Percentiles rank a stretch among this genome's conserved stretches.
These are phyloP conservation scores for Conus ventricosus DNA, from an alignment of 1,140 invertebrate genomes.

Conservation along the genomic window DNA sequence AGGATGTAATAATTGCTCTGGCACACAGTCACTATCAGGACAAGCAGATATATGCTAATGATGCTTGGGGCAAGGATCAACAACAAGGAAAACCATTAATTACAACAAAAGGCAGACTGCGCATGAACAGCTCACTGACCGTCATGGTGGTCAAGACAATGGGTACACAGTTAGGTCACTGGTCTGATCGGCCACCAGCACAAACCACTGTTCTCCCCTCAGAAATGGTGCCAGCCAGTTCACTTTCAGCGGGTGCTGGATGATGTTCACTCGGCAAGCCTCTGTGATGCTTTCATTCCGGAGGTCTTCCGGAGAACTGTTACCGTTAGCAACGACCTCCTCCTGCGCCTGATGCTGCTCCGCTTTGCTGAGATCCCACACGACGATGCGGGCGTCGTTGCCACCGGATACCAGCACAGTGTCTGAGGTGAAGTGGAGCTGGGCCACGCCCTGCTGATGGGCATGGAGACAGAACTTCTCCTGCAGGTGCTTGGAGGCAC, in stretches of 20 bases:
- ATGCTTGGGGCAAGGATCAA: too few relatives aligned
- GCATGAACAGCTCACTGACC: too few relatives aligned
- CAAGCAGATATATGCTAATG: too few relatives aligned
- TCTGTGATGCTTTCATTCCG: slow-evolving; percentile 50
- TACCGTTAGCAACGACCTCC: slow-evolving; percentile 40
- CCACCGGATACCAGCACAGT: slow-evolving; percentile 62
- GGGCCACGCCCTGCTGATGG: slow-evolving; percentile 68
- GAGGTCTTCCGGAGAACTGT: slow-evolving; percentile 43
- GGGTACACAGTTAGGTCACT: slow-evolving; percentile 51
- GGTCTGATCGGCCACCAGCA: slow-evolving; percentile 65
- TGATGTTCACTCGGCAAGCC: slow-evolving; percentile 51
- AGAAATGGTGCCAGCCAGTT: slow-evolving; percentile 65
- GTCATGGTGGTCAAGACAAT: neutral
- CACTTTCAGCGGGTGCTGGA: slow-evolving; percentile 61
- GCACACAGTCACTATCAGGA: too few relatives aligned
- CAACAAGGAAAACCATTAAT: too few relatives aligned
- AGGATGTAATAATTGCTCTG: too few relatives aligned
- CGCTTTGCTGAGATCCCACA: slow-evolving; percentile 67
- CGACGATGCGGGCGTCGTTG: slow-evolving; percentile 63
- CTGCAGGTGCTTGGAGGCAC: slow-evolving; percentile 54
- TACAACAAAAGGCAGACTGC: too few relatives aligned
- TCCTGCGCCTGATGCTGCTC: slow-evolving; percentile 35
- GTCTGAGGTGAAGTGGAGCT: slow-evolving; percentile 63
- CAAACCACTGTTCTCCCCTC: slow-evolving; percentile 41
- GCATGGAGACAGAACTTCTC: slow-evolving; percentile 61